Percentiles rank a stretch among this genome's conserved stretches.
These are phyloP conservation scores for Lathamus discolor DNA, from an alignment of 2,113 vertebrate species.

Conservation along the genomic window DNA sequence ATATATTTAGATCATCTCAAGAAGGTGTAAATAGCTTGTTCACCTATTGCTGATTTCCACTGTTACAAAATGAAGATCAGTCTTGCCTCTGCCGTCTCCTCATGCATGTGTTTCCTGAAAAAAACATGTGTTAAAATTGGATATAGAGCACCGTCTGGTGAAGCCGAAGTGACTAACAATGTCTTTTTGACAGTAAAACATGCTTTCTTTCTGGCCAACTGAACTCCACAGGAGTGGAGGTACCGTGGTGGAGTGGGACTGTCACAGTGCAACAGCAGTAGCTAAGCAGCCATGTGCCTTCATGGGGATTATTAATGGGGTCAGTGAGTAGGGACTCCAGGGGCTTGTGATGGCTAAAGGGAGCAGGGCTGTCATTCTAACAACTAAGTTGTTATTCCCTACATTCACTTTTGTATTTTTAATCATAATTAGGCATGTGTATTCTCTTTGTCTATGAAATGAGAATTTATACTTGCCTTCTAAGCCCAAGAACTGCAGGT, in stretches of 20 bases:
- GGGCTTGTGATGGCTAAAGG: neutral
- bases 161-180: neutral
- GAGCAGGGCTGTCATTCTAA: neutral
- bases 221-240: neutral
- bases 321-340: neutral
- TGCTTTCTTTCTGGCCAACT: neutral
- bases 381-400: neutral
- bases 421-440: neutral
- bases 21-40: neutral
- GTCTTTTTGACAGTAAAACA: neutral
- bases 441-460: neutral
- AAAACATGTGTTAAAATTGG: neutral
- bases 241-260: neutral
- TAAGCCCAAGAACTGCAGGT: neutral
- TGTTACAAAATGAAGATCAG: neutral
- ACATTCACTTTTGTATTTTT: neutral
- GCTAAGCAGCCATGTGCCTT: neutral
- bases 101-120: neutral
- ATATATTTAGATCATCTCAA: neutral
- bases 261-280: rapidly evolving
- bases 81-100: neutral
- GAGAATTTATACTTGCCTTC: neutral
- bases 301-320: neutral
- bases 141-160: neutral
- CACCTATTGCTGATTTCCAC: neutral